Evolutionary conservation across 2,888 invertebrate genomes (phyloP).

Genomic region (Parascotia fuliginaria): DNA sequence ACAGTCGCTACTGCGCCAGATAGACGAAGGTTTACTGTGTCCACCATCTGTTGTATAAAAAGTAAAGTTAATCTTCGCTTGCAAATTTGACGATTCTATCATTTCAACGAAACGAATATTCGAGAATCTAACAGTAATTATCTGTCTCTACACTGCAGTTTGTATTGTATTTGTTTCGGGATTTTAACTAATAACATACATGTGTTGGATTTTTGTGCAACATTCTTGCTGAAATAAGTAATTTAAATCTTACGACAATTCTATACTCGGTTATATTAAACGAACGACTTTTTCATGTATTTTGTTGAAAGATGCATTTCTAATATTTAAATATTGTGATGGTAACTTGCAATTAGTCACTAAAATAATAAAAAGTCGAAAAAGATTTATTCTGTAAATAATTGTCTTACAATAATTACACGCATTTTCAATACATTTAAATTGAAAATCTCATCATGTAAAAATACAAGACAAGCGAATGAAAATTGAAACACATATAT

Average conservation of each 20-base stretch:
- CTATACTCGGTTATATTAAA: constrained; percentile 7
- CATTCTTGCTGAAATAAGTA: constrained; percentile 17
- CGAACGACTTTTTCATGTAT: constrained; percentile 3
- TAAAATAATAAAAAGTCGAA: too few relatives aligned
- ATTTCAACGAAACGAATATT: too few relatives aligned
- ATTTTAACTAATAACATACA: neutral
- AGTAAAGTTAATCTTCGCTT: neutral
- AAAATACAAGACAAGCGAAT: neutral
- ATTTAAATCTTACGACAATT: constrained; percentile 21
- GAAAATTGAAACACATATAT: neutral
- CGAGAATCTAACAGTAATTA: too few relatives aligned
- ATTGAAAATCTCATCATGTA: neutral
- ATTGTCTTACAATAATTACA: too few relatives aligned
- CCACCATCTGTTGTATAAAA: constrained; percentile 84
- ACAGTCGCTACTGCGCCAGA: constrained; percentile 89
- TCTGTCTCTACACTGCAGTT: too few relatives aligned
- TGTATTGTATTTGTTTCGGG: neutral
- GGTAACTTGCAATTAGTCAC: too few relatives aligned
- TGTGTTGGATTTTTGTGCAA: neutral
- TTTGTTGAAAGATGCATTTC: neutral
- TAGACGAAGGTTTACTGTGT: constrained; percentile 89
- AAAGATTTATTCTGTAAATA: too few relatives aligned
- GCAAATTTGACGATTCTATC: too few relatives aligned
- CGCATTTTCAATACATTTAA: too few relatives aligned
- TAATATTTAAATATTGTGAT: too few relatives aligned